Percentiles rank a stretch among this genome's conserved stretches.
phyloP scores from a whole-genome alignment of 2,113 vertebrate genomes.

The Alligator sinensis region DNA sequence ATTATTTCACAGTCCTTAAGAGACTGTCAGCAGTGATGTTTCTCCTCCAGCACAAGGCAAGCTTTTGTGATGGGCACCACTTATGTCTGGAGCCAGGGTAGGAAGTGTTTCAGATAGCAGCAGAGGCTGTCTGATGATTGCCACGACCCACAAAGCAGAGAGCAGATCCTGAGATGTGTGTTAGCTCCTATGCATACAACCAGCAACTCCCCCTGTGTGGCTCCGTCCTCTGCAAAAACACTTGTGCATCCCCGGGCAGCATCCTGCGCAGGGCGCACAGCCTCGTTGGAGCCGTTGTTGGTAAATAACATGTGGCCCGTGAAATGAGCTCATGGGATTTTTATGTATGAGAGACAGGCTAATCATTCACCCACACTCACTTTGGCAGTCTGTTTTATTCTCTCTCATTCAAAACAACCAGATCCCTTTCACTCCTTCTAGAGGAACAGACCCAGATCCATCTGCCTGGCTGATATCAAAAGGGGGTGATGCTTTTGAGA shows the following conservation, averaged over 20 bases:
- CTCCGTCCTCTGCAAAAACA: not conserved
- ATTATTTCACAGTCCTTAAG: not conserved
- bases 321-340: constrained; percentile 61
- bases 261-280: not conserved
- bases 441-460: constrained; percentile 11
- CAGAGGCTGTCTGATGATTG: not conserved
- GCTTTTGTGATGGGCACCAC: not conserved
- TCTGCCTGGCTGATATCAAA: constrained; percentile 28
- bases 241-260: constrained; percentile 17
- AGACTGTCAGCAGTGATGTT: not conserved
- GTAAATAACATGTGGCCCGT: constrained; percentile 49
- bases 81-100: not conserved
- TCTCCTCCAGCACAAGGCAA: not conserved
- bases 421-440: constrained; percentile 32
- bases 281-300: not conserved
- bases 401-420: constrained; percentile 7
- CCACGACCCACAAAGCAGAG: not conserved
- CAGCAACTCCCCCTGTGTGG: not conserved
- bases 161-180: not conserved
- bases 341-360: constrained; percentile 48
- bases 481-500: constrained; percentile 19
- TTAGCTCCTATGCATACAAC: not conserved
- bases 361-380: constrained; percentile 35
- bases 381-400: constrained; percentile 55
- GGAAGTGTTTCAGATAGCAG: not conserved